Conservation (phyloP, 2,113 vertebrate species). For the Xenopus laevis region DNA sequence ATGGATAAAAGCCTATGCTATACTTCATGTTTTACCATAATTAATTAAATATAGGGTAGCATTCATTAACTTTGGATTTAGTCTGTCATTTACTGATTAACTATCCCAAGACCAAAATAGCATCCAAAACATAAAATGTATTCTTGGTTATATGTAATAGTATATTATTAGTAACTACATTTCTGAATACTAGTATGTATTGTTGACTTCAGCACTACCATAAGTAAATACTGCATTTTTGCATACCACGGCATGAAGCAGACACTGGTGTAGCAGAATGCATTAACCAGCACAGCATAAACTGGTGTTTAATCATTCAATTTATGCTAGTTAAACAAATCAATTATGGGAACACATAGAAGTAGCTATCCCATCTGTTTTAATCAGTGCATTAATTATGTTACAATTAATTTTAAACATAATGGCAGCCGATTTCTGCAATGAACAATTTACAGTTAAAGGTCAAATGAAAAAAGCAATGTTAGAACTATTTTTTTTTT, state of each 20-base stretch:
- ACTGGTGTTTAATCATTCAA: slow-evolving; percentile 30
- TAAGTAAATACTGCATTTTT: no score
- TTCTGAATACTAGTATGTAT: no score
- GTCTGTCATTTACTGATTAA: no score
- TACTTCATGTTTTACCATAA: no score
- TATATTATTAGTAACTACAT: no score
- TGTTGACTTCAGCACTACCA: no score
- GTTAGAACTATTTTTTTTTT: slow-evolving; percentile 16
- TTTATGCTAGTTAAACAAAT: slow-evolving; percentile 39
- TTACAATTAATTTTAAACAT: slow-evolving; percentile 31
- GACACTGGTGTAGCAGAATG: slow-evolving; percentile 3
- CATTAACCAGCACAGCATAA: slow-evolving; percentile 19
- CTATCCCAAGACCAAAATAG: no score
- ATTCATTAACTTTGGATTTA: no score
- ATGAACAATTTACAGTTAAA: slow-evolving; percentile 30
- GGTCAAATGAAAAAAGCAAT: slow-evolving; percentile 32
- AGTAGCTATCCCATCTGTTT: slow-evolving; percentile 22
- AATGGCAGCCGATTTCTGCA: slow-evolving; percentile 22
- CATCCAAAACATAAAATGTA: no score
- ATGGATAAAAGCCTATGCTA: no score
- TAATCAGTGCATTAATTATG: slow-evolving; percentile 41
- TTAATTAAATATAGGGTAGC: no score
- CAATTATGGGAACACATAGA: slow-evolving; percentile 30
- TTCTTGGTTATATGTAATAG: no score
- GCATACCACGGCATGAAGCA: background rate